Conservation (phyloP, 2,113 vertebrate species). For the Chelonoidis abingdonii region DNA sequence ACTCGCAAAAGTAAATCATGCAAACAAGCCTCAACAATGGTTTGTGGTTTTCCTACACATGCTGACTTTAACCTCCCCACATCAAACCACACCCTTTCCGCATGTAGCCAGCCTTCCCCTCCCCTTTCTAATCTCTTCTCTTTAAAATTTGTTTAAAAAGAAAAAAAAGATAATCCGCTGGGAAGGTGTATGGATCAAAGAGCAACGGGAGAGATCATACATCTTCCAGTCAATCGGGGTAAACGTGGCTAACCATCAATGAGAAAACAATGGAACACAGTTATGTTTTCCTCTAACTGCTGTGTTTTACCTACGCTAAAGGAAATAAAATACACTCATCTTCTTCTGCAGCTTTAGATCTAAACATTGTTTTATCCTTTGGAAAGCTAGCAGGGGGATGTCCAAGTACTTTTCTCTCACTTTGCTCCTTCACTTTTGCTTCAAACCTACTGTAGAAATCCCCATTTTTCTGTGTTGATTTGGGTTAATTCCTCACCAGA, state of each 20-base stretch:
- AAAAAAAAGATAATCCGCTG: neutral
- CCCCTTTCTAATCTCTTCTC: constrained; percentile 43
- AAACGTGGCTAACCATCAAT: neutral
- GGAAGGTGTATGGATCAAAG: constrained; percentile 56
- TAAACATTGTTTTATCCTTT: neutral
- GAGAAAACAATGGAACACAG: neutral
- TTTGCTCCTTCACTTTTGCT: neutral
- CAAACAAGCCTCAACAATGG: constrained; percentile 57
- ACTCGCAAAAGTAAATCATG: constrained; percentile 39
- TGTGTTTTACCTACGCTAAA: neutral
- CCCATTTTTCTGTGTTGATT: constrained; percentile 2
- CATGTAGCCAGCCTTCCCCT: constrained; percentile 1
- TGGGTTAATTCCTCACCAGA: neutral
- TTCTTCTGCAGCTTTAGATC: neutral
- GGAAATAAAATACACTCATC: neutral
- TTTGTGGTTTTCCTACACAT: constrained; percentile 52
- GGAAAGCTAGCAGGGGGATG: neutral
- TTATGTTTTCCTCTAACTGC: neutral
- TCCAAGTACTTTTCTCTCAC: neutral
- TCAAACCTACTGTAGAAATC: neutral
- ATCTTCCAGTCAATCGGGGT: neutral
- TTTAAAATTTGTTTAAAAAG: neutral
- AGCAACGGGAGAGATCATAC: neutral
- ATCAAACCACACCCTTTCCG: constrained; percentile 24
- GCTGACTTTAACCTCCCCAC: constrained; percentile 45